A percentile compares a stretch with the other conserved stretches of the same genome.
These are phyloP conservation scores for Stegophylla sp. DNA, from an alignment of 2,888 invertebrate species.

Conservation along the genomic window DNA sequence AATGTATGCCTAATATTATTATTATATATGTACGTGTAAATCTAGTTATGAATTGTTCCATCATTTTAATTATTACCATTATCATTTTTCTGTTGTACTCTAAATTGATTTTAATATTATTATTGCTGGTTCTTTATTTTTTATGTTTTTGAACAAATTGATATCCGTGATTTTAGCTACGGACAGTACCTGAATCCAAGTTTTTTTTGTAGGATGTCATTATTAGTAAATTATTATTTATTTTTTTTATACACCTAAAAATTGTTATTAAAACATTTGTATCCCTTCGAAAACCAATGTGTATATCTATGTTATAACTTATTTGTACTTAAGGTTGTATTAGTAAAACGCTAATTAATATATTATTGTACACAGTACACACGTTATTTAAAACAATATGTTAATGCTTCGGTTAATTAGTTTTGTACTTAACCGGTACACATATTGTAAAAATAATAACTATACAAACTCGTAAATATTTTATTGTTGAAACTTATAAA, in stretches of 20 bases:
- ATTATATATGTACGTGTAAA: constrained; percentile 44
- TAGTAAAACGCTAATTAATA: constrained; percentile 43
- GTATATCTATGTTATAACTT: constrained; percentile 29
- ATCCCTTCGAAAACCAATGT: constrained; percentile 9
- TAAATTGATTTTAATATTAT: constrained; percentile 20
- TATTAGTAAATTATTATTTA: constrained; percentile 12
- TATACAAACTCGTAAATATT: constrained; percentile 29
- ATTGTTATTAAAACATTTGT: neutral
- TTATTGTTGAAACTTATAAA: constrained; percentile 38
- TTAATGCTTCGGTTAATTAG: constrained; percentile 45
- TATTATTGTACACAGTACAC: constrained; percentile 12
- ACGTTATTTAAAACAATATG: constrained; percentile 10
- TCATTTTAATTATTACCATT: constrained; percentile 25
- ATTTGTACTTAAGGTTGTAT: constrained; percentile 51
- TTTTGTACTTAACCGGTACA: constrained; percentile 40
- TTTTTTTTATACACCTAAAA: constrained; percentile 11
- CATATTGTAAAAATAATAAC: constrained; percentile 39
- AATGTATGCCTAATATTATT: constrained; percentile 51
- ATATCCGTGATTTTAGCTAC: constrained; percentile 34
- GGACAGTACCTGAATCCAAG: constrained; percentile 17
- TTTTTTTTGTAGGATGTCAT: constrained; percentile 15
- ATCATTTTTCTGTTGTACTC: neutral
- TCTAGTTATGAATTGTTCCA: constrained; percentile 48
- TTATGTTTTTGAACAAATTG: constrained; percentile 13
- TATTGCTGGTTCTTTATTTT: constrained; percentile 7